phyloP scores from a whole-genome alignment of 2,113 vertebrate species.

The Fukomys damarensis region DNA sequence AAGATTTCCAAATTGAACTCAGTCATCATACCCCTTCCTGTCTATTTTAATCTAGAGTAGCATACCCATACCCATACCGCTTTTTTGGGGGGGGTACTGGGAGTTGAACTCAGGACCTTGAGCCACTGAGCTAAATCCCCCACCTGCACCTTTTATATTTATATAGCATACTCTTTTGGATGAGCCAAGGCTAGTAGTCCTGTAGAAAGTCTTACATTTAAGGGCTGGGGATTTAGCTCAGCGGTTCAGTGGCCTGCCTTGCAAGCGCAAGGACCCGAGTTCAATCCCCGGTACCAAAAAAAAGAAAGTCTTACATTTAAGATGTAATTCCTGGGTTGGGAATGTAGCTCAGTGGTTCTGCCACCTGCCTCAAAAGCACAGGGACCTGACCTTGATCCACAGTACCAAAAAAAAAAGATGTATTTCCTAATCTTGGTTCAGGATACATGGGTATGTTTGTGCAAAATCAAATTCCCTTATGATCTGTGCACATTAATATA shows the following conservation, averaged over 20 bases:
- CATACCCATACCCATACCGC: not conserved
- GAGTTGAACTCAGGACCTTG: no score
- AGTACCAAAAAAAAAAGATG: not conserved
- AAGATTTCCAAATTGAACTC: not conserved
- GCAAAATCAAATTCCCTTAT: not conserved
- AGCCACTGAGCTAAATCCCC: no score
- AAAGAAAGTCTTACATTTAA: no score
- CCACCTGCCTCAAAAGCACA: no score
- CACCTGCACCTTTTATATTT: not conserved
- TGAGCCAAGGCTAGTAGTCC: not conserved
- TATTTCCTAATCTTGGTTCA: not conserved
- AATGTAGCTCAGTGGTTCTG: no score
- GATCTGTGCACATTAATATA: not conserved
- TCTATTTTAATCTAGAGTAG: not conserved
- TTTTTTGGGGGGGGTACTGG: not conserved
- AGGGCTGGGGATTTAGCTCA: no score
- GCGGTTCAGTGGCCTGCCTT: no score
- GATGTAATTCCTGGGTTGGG: no score
- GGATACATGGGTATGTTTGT: conserved; percentile 1
- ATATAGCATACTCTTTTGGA: not conserved
- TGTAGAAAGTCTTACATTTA: not conserved
- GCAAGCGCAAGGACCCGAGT: no score
- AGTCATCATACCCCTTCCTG: not conserved
- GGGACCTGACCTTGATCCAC: no score
- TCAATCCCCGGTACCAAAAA: no score